Evolutionary conservation across 2,113 vertebrate species (phyloP).

Genomic region (Gulo gulo): DNA sequence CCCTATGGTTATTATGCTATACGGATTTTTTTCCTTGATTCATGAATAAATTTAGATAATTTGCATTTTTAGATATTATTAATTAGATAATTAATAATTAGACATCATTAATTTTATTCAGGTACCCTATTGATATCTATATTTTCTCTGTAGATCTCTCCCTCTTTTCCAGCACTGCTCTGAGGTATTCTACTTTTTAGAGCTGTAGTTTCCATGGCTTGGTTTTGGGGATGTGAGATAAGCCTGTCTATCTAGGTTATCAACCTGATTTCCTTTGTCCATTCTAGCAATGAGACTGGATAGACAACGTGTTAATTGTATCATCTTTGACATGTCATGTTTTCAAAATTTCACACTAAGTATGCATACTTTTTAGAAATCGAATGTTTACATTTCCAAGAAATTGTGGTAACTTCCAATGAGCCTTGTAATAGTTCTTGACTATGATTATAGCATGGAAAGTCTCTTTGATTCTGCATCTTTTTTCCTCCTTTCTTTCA

Average conservation of each 20-base stretch:
- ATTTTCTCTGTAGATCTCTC: not conserved
- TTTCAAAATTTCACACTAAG: not conserved
- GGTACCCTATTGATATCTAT: not conserved
- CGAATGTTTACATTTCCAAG: not conserved
- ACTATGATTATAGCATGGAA: not conserved
- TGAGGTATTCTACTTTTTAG: not conserved
- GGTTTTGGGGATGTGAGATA: not conserved
- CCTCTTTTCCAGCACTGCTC: not conserved
- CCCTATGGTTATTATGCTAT: not conserved
- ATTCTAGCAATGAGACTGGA: not conserved
- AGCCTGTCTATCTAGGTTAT: not conserved
- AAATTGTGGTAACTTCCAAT: not conserved
- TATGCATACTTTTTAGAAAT: not conserved
- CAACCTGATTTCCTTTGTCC: not conserved
- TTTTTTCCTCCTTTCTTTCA: not conserved
- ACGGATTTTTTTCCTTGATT: not conserved
- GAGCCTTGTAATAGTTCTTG: not conserved
- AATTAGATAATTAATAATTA: not conserved
- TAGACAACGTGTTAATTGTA: not conserved
- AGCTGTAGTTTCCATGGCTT: not conserved
- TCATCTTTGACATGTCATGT: not conserved
- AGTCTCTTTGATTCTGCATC: not conserved
- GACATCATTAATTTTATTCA: constrained; percentile 10
- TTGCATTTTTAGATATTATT: not conserved
- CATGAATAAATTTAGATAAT: not conserved